phyloP scores from a whole-genome alignment of 1,140 invertebrate species.

The Amyelois transitella region DNA sequence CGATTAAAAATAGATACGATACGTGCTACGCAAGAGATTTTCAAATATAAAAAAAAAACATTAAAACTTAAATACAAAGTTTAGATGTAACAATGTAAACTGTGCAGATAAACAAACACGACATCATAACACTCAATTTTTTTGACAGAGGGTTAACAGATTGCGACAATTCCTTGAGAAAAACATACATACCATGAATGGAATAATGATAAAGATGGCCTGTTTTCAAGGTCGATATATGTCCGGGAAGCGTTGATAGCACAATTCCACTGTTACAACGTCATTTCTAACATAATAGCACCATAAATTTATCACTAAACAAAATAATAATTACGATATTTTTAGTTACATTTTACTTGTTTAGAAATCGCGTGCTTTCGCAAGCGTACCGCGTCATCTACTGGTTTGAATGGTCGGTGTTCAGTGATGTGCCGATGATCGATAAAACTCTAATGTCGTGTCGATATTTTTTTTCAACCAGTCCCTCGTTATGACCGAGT shows the following conservation, averaged over 20 bases:
- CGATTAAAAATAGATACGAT: too few relatives aligned
- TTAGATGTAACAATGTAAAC: too few relatives aligned
- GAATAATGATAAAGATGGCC: not conserved
- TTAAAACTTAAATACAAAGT: too few relatives aligned
- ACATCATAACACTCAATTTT: too few relatives aligned
- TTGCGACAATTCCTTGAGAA: too few relatives aligned
- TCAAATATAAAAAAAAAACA: too few relatives aligned
- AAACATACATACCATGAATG: not conserved
- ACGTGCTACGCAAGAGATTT: too few relatives aligned
- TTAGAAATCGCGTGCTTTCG: not conserved
- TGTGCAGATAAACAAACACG: not conserved
- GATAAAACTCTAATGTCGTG: not conserved
- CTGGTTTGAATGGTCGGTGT: not conserved
- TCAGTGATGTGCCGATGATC: not conserved
- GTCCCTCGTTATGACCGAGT: too few relatives aligned
- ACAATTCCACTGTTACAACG: not conserved
- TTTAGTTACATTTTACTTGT: not conserved
- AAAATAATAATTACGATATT: not conserved
- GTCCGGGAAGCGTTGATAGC: not conserved
- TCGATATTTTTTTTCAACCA: too few relatives aligned
- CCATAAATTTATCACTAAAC: not conserved
- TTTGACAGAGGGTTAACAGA: too few relatives aligned
- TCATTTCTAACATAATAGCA: not conserved
- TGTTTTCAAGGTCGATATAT: not conserved
- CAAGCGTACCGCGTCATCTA: not conserved